These are phyloP conservation scores for Drosophila pseudotakahashii DNA, from an alignment of 2,888 invertebrate species.

Conservation along the genomic window DNA sequence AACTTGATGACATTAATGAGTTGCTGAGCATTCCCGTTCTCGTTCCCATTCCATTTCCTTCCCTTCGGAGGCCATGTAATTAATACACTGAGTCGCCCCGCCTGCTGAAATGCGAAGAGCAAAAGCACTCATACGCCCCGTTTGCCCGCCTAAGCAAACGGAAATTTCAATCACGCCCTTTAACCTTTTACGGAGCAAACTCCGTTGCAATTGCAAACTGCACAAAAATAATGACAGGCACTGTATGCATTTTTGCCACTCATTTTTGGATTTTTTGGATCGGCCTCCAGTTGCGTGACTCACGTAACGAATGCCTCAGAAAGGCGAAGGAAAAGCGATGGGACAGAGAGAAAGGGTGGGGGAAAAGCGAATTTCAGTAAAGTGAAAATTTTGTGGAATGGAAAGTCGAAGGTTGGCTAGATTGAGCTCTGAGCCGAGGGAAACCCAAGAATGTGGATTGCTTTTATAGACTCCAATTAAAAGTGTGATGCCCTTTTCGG, in stretches of 20 bases:
- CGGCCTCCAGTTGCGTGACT: constrained; percentile 36
- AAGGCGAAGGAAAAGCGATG: neutral
- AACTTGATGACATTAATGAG: constrained; percentile 49
- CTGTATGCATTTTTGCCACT: constrained; percentile 41
- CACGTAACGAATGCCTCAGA: constrained; percentile 14
- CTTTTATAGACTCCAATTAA: constrained; percentile 26
- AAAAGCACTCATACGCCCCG: constrained; percentile 37
- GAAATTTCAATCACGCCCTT: constrained; percentile 53
- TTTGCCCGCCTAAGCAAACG: constrained; percentile 27
- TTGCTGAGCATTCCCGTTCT: neutral
- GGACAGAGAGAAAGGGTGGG: neutral
- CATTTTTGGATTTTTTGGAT: constrained; percentile 15
- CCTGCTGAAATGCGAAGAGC: constrained; percentile 17
- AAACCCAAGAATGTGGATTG: constrained; percentile 17
- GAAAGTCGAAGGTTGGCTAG: neutral
- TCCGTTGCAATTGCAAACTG: constrained; percentile 26
- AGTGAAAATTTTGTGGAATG: constrained; percentile 21
- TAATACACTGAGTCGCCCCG: constrained; percentile 5
- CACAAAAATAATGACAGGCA: constrained; percentile 68
- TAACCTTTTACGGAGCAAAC: neutral
- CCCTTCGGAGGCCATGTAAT: constrained; percentile 10
- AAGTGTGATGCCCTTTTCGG: neutral
- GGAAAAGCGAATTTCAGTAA: constrained; percentile 15
- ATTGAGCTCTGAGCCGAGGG: neutral
- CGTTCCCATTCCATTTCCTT: neutral